Conservation (phyloP, 92 coral and sea anemone species). For the Virgularia gustaviana region DNA sequence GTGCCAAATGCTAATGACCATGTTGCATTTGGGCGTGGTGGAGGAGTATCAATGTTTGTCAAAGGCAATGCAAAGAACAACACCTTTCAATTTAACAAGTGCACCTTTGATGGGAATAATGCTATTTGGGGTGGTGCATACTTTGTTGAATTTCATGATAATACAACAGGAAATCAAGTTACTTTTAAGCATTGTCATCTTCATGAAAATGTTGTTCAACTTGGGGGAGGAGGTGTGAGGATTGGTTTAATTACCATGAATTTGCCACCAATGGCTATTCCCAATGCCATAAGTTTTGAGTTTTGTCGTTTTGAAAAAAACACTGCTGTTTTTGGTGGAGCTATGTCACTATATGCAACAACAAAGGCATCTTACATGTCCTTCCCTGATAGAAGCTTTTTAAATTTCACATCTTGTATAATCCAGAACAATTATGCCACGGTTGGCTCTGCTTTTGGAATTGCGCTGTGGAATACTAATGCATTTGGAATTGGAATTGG, state of each 20-base stretch:
- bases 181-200: constrained; percentile 36
- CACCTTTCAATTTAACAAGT: constrained; percentile 39
- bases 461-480: constrained; percentile 67
- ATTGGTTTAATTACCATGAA: constrained; percentile 47
- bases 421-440: constrained; percentile 69
- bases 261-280: neutral
- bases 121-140: constrained; percentile 79
- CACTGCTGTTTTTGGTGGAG: constrained; percentile 70
- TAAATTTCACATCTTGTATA: constrained; percentile 46
- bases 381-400: constrained; percentile 19
- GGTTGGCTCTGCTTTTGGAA: constrained; percentile 82
- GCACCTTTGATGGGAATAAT: constrained; percentile 53
- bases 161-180: constrained; percentile 51
- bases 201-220: constrained; percentile 46
- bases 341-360: constrained; percentile 62
- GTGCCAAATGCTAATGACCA: constrained; percentile 43
- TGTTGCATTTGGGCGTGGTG: constrained; percentile 81
- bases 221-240: constrained; percentile 76
- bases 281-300: constrained; percentile 6
- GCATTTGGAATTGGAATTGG: constrained; percentile 73
- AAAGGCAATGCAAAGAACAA: constrained; percentile 54
- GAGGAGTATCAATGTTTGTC: constrained; percentile 64
- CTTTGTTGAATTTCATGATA: constrained; percentile 65
- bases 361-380: constrained; percentile 33
- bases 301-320: constrained; percentile 52